A percentile compares a stretch with the other conserved stretches of the same genome.
Conservation (phyloP, 2,113 vertebrate species). For the Siniperca knerii region DNA sequence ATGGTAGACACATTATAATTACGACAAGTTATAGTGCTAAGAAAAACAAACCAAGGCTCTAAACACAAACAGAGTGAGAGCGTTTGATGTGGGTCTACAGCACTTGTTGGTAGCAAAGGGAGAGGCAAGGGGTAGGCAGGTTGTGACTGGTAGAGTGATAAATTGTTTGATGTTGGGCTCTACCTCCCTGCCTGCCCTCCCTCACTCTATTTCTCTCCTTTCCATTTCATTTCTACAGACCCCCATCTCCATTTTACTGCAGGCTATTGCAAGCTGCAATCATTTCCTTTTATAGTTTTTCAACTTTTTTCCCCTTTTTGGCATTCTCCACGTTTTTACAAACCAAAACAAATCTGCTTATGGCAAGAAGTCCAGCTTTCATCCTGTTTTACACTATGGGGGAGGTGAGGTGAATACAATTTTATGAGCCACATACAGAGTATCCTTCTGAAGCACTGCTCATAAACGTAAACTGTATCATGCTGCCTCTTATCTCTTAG, state of each 20-base stretch:
- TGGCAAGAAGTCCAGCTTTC: conserved; percentile 39
- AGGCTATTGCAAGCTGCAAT: conserved; percentile 61
- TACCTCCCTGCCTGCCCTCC: conserved; percentile 47
- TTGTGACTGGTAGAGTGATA: conserved; percentile 77
- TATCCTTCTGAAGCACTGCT: neutral
- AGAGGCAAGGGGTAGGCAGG: conserved; percentile 66
- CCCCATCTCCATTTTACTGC: conserved; percentile 64
- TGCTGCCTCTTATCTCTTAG: conserved; percentile 21
- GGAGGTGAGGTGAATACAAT: conserved; percentile 21
- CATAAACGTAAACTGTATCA: neutral
- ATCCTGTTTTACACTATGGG: conserved; percentile 6
- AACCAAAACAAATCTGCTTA: conserved; percentile 48
- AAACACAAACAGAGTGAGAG: conserved; percentile 53
- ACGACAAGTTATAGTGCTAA: conserved; percentile 50
- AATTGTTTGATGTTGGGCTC: conserved; percentile 79
- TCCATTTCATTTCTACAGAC: conserved; percentile 60
- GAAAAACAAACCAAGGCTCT: conserved; percentile 60
- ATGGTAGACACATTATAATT: conserved; percentile 63
- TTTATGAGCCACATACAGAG: neutral
- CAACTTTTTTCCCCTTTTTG: neutral
- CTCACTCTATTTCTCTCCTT: conserved; percentile 51
- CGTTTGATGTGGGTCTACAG: conserved; percentile 71
- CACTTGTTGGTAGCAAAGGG: conserved; percentile 63
- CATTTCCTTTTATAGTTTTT: conserved; percentile 50
- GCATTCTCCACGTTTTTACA: conserved; percentile 22